Percentiles rank a stretch among this genome's conserved stretches.
Conservation (phyloP, 2,113 vertebrate species). For the Struthio camelus region DNA sequence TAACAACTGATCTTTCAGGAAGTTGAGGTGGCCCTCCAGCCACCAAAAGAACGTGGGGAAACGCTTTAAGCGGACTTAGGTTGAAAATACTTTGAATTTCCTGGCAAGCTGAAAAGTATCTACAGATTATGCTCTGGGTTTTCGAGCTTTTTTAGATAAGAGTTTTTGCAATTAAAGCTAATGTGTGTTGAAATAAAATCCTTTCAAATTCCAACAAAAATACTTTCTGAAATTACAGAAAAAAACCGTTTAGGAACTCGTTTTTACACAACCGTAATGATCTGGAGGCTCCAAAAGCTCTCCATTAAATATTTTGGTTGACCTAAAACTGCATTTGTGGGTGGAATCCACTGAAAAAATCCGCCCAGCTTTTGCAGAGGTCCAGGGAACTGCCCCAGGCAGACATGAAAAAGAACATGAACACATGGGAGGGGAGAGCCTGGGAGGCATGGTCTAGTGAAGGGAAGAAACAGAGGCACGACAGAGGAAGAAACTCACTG, state of each 20-base stretch:
- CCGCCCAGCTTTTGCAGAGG: not conserved
- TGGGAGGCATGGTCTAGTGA: not conserved
- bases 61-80: not conserved
- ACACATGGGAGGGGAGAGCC: no score
- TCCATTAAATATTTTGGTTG: not conserved
- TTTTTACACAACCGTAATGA: not conserved
- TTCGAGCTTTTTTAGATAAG: not conserved
- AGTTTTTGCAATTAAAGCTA: not conserved
- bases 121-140: not conserved
- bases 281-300: no score
- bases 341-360: not conserved
- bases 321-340: not conserved
- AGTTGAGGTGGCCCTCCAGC: not conserved
- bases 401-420: not conserved
- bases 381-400: not conserved
- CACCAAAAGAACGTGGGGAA: rapidly evolving
- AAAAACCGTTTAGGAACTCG: not conserved
- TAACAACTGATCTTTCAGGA: not conserved
- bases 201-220: not conserved
- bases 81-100: not conserved
- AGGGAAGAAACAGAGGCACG: not conserved
- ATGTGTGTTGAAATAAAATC: not conserved
- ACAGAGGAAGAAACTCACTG: not conserved
- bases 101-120: not conserved
- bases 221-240: not conserved